A percentile compares a stretch with the other conserved stretches of the same genome.
phyloP scores from a whole-genome alignment of 2,113 vertebrate genomes.

The Nibea coibor region DNA sequence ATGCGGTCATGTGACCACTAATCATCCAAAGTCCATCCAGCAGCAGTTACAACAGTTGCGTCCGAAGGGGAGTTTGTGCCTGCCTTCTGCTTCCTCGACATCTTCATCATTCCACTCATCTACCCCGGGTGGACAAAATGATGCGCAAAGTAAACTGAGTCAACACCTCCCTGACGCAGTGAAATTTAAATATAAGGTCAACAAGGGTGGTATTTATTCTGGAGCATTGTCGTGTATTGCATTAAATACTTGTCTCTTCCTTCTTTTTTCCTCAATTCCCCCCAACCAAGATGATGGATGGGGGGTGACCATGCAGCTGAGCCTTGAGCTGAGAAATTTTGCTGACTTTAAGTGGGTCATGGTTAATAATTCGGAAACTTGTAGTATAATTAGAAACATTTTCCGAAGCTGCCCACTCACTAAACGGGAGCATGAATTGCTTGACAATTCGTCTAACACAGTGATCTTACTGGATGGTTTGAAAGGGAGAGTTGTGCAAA shows the following conservation, averaged over 20 bases:
- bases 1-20: neutral
- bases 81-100: slow-evolving; percentile 7
- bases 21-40: neutral
- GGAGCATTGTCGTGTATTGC: neutral
- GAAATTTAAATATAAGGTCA: neutral
- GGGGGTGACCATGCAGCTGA: neutral
- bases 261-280: neutral
- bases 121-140: neutral
- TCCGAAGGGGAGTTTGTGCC: slow-evolving; percentile 15
- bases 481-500: neutral
- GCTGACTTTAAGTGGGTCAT: neutral
- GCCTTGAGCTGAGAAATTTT: slow-evolving; percentile 8
- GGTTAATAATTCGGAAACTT: neutral
- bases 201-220: neutral
- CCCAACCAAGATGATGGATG: neutral
- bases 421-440: neutral
- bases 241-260: neutral
- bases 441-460: neutral
- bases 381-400: neutral
- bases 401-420: neutral
- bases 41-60: slow-evolving; percentile 10
- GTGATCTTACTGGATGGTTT: neutral
- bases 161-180: neutral
- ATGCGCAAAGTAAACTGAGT: neutral
- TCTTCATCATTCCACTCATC: slow-evolving; percentile 19